These are phyloP conservation scores for Hipposideros armiger DNA, from an alignment of 2,113 vertebrate genomes.

Conservation along the genomic window DNA sequence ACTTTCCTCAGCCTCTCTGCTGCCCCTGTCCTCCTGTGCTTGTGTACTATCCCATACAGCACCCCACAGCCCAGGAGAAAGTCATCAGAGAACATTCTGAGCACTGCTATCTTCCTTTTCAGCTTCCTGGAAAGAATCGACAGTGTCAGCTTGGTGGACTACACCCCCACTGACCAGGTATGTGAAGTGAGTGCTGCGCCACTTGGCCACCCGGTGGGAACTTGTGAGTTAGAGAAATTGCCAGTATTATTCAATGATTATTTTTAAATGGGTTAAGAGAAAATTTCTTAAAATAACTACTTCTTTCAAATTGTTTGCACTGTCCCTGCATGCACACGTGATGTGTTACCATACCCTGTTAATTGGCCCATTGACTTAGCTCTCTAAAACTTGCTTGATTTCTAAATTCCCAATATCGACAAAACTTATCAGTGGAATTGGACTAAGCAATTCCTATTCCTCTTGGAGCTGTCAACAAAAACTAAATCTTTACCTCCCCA, in stretches of 20 bases:
- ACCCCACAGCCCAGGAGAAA: not conserved
- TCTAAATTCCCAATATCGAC: not conserved
- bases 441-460: not conserved
- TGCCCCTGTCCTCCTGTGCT: not conserved
- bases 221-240: not conserved
- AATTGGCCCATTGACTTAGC: too few species aligned
- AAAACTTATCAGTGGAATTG: not conserved
- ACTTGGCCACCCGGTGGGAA: not conserved
- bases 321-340: rapidly evolving
- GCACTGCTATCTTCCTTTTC: conserved; percentile 72
- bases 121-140: conserved; percentile 99
- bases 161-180: conserved; percentile 99
- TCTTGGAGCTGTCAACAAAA: not conserved
- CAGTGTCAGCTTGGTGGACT: conserved; percentile 98
- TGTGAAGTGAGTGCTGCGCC: conserved; percentile 23
- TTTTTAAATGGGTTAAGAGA: not conserved
- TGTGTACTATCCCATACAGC: not conserved
- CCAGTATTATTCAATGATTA: not conserved
- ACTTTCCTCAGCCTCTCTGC: not conserved
- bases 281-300: not conserved
- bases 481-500: not conserved
- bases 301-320: not conserved
- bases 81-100: not conserved
- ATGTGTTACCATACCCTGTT: not conserved
- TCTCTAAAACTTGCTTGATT: not conserved